Evolutionary conservation across 2,113 vertebrate species (phyloP).

Genomic region (Tragelaphus strepsiceros): DNA sequence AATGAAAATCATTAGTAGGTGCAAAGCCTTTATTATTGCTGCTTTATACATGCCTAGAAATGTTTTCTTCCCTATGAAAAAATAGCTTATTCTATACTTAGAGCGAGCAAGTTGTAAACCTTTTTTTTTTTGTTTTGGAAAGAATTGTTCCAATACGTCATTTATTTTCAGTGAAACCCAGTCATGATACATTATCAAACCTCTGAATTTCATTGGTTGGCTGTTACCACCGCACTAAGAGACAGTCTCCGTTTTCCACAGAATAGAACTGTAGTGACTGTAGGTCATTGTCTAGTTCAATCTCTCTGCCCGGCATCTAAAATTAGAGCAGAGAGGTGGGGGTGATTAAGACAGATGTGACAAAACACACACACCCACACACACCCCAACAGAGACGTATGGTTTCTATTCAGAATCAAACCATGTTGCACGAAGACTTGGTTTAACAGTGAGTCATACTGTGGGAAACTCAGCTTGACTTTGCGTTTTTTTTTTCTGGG

Average conservation of each 20-base stretch:
- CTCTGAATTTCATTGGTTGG: not conserved
- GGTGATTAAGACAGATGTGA: not conserved
- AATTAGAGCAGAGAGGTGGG: slow-evolving; percentile 11
- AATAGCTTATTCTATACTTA: not conserved
- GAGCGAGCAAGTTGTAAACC: not conserved
- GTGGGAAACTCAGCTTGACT: not conserved
- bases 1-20: slow-evolving; percentile 2
- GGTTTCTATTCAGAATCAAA: not conserved
- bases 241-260: slow-evolving; percentile 90
- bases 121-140: not conserved
- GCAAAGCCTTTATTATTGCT: slow-evolving; percentile 59
- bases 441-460: not conserved
- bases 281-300: slow-evolving; percentile 90
- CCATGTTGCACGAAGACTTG: too few species aligned
- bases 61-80: not conserved
- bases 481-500: not conserved
- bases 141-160: not conserved
- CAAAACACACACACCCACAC: not conserved
- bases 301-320: slow-evolving; percentile 89
- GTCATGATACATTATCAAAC: not conserved
- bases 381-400: rapidly evolving
- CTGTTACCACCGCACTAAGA: slow-evolving; percentile 90
- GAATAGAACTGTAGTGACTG: slow-evolving; percentile 93
- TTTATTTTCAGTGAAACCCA: not conserved
- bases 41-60: slow-evolving; percentile 21